Percentiles rank a stretch among this genome's conserved stretches.
Conservation (phyloP, 2,797 vertebrate genomes). For the Nyctalus aviator region DNA sequence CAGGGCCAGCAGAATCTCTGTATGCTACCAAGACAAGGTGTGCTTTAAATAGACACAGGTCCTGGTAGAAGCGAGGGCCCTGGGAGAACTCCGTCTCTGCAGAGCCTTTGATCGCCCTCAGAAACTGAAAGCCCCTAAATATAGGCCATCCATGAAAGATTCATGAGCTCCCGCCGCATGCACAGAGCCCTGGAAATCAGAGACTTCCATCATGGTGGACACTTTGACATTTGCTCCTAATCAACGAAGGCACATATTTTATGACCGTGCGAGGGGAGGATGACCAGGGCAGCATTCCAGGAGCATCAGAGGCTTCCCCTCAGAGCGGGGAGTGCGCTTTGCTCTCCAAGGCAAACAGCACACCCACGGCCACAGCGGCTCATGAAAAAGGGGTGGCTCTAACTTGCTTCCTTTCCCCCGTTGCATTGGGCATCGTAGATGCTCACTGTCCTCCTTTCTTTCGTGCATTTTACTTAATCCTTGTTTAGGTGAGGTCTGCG, state of each 20-base stretch:
- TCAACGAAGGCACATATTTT: conserved; percentile 78
- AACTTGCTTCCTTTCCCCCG: rapidly evolving
- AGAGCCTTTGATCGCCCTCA: conserved; percentile 83
- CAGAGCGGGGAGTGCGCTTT: conserved; percentile 31
- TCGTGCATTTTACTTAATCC: not conserved
- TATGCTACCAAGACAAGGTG: conserved; percentile 76
- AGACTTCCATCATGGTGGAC: conserved; percentile 82
- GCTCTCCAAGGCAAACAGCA: conserved; percentile 44
- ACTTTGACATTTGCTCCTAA: conserved; percentile 84
- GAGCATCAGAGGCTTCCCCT: conserved; percentile 42
- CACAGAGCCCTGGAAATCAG: conserved; percentile 84
- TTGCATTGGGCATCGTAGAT: not conserved
- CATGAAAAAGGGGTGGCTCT: not conserved
- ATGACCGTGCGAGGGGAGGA: conserved; percentile 76
- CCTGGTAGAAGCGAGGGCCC: conserved; percentile 73
- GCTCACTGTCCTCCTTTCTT: not conserved
- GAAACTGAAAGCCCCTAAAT: conserved; percentile 87
- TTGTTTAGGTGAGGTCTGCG: not conserved
- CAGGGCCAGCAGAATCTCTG: conserved; percentile 71
- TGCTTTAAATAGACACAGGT: conserved; percentile 83
- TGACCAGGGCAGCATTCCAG: conserved; percentile 41
- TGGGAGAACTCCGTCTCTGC: conserved; percentile 76
- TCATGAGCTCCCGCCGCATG: conserved; percentile 82
- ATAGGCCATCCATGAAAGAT: conserved; percentile 87
- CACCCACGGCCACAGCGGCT: not conserved